These are phyloP conservation scores for Drosophila insularis DNA, from an alignment of 1,140 invertebrate species.

Conservation along the genomic window DNA sequence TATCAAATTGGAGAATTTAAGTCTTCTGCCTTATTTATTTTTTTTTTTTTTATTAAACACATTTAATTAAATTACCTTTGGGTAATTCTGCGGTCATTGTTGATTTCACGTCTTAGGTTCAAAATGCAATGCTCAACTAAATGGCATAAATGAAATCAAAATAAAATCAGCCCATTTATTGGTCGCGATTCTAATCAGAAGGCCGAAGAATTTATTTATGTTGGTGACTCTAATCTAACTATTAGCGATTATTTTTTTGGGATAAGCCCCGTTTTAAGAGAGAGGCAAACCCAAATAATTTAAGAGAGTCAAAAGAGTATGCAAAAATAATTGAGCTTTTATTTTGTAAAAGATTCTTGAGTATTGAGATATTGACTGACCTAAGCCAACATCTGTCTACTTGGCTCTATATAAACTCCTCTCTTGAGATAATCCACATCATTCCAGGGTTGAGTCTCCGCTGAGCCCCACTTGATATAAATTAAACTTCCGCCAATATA, in stretches of 20 bases:
- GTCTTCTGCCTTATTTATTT: neutral
- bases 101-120: neutral
- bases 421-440: conserved; percentile 86
- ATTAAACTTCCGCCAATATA: conserved; percentile 63
- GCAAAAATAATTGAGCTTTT: neutral
- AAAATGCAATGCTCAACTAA: neutral
- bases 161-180: neutral
- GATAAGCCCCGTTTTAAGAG: neutral
- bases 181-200: neutral
- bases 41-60: neutral
- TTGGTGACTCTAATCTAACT: neutral
- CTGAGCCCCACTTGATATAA: conserved; percentile 86
- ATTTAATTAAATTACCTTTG: neutral
- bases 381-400: neutral
- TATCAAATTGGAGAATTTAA: neutral
- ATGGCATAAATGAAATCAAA: neutral
- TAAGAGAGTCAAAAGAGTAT: neutral
- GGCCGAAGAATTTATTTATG: neutral
- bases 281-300: neutral
- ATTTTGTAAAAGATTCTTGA: neutral
- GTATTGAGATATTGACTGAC: neutral
- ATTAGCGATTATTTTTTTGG: neutral
- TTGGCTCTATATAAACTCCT: neutral
- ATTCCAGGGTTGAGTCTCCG: conserved; percentile 92
- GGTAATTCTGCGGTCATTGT: neutral